phyloP scores from a whole-genome alignment of 1,140 invertebrate genomes.

The Drosophila novamexicana region DNA sequence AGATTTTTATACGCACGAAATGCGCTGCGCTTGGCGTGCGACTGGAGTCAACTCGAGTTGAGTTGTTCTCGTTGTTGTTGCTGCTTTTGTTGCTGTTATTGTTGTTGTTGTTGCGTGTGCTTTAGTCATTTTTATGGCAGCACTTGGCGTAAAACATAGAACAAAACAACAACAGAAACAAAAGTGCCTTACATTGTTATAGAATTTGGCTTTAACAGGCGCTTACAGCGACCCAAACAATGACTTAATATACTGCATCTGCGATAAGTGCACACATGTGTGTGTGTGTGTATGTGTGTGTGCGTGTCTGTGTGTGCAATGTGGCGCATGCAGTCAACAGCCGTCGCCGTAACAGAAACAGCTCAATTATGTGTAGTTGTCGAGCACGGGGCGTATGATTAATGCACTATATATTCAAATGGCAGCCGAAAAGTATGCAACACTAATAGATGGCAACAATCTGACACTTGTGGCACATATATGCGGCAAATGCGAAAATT shows the following conservation, averaged over 20 bases:
- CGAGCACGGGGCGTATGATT: slow-evolving; percentile 58
- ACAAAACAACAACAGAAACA: slow-evolving; percentile 22
- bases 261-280: slow-evolving; percentile 26
- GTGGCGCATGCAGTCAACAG: slow-evolving; percentile 23
- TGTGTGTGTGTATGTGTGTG: slow-evolving; percentile 24
- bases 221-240: slow-evolving; percentile 25
- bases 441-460: slow-evolving; percentile 32
- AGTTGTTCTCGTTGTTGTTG: slow-evolving; percentile 14
- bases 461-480: slow-evolving; percentile 67
- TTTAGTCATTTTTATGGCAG: slow-evolving; percentile 72
- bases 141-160: slow-evolving; percentile 54
- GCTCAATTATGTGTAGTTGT: slow-evolving; percentile 56
- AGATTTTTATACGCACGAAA: slow-evolving; percentile 81
- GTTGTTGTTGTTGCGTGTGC: slow-evolving; percentile 64
- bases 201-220: slow-evolving; percentile 37
- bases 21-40: slow-evolving; percentile 56
- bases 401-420: slow-evolving; percentile 62
- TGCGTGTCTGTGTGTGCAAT: slow-evolving; percentile 50
- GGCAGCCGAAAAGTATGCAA: slow-evolving; percentile 69
- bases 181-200: slow-evolving; percentile 46
- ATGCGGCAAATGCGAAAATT: background rate
- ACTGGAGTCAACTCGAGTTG: slow-evolving; percentile 15
- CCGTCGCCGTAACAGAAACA: slow-evolving; percentile 32
- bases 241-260: slow-evolving; percentile 42
- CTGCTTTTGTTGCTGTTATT: slow-evolving; percentile 19